Base-by-base conservation (phyloP, 1,140 invertebrate genomes). In the Nixonia krombeini region DNA sequence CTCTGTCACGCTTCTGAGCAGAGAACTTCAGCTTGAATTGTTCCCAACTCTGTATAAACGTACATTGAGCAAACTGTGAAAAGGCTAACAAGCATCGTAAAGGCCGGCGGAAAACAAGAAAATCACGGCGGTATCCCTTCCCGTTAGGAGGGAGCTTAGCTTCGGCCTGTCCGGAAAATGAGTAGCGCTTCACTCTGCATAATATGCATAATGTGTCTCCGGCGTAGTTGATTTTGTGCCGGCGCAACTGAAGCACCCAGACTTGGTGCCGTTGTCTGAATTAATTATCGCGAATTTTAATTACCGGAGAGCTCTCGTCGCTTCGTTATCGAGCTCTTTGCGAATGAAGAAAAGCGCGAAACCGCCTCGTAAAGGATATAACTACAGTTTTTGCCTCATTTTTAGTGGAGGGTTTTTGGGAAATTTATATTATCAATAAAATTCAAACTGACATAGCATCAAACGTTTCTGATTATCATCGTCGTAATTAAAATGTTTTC, bases 261-360 rank as follows among this genome's bases (percentile, higher is more conserved):
- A 28, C 53, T n/a, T n/a, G 26, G 44, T 42, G 12, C 52, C 12
- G 42, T 46, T 31, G 45, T 35, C 45, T 59, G 56, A 59, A 59
- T 59, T 59, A 59, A 59, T 59, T 50, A 59, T 50, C 45, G 28
- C 28, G 45, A 23, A 58, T 49, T 58, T 61, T 53, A 64, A 69
- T 69, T 69, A 69, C 62, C 64, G 47, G 44, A 44, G 47, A 44
- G 47, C 52, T 51, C 28, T 49, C 53, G 65, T 45, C 59, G 51
- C 47, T 59, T 46, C 49, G 65, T 33, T 63, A 50, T 50, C 47
- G 18, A 28, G 33, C 33, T 38, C 35, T 25, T 26, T 33, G 16
- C 45, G 29, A 35, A 49, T 23, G 29, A 35, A 33, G 17, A 47
- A 31, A 33, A 46, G 41, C 41, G n/a, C 41, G n/a, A 44, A 44